Percentiles rank a stretch among this genome's conserved stretches.
These are phyloP conservation scores for Camponotus pennsylvanicus DNA, from an alignment of 1,140 invertebrate genomes.

Conservation along the genomic window DNA sequence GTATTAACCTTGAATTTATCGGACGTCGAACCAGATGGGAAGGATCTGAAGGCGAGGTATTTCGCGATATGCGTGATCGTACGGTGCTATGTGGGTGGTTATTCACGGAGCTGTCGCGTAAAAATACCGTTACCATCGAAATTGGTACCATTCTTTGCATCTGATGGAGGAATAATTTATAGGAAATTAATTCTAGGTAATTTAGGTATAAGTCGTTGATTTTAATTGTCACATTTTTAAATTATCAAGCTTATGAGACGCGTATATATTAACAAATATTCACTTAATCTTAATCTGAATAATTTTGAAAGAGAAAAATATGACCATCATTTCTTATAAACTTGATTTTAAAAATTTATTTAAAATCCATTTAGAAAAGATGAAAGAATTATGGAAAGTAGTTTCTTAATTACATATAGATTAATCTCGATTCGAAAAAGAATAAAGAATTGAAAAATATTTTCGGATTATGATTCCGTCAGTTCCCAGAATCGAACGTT, in stretches of 20 bases:
- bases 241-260: background rate
- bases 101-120: conserved; percentile 13
- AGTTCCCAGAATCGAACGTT: background rate
- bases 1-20: conserved; percentile 21
- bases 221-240: background rate
- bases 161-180: background rate
- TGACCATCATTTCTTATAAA: background rate
- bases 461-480: background rate
- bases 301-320: background rate
- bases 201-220: background rate
- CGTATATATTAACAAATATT: background rate
- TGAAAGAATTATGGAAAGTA: background rate
- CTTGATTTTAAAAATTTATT: background rate
- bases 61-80: conserved; percentile 13
- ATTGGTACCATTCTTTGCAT: background rate
- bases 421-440: background rate
- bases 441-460: background rate
- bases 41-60: conserved; percentile 5
- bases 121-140: conserved; percentile 30
- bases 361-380: background rate
- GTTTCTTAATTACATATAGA: background rate
- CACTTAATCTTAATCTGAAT: background rate
- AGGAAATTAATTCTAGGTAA: background rate
- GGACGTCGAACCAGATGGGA: conserved; percentile 20
- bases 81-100: conserved; percentile 18